Evolutionary conservation across 2,888 invertebrate genomes (phyloP).

Genomic region (Aporophyla nigra): DNA sequence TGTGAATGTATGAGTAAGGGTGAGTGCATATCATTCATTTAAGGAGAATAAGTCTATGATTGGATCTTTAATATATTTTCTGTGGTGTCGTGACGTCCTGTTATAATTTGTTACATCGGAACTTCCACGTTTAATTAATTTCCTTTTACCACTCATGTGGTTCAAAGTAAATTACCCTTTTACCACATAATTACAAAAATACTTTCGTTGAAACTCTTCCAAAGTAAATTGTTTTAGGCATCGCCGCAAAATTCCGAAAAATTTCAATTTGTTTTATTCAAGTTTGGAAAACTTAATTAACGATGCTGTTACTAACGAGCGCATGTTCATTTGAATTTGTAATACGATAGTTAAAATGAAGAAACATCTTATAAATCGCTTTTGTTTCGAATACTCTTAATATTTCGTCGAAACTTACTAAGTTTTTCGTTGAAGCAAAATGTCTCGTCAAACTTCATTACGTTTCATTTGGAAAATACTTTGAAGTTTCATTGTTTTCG

Average conservation of each 20-base stretch:
- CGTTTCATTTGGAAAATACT: constrained; percentile 16
- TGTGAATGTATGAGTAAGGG: no score
- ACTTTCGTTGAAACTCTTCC: constrained; percentile 23
- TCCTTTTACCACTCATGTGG: background rate
- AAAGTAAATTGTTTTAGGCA: constrained; percentile 28
- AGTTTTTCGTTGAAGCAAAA: constrained; percentile 5
- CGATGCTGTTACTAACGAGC: constrained; percentile 18
- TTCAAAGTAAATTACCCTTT: constrained; percentile 9
- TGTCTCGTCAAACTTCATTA: constrained; percentile 21
- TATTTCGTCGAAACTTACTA: background rate
- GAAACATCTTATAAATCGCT: constrained; percentile 10
- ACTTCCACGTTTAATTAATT: background rate
- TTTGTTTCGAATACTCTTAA: constrained; percentile 7
- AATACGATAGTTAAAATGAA: background rate
- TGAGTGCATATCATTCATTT: no score
- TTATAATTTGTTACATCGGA: background rate
- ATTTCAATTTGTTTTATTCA: constrained; percentile 17
- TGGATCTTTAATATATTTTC: no score
- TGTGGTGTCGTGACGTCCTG: no score
- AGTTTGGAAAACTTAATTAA: constrained; percentile 38
- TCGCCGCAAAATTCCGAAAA: constrained; percentile 30
- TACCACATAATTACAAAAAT: constrained; percentile 35
- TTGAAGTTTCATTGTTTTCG: background rate
- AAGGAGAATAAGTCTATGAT: no score
- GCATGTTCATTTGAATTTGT: background rate